These are phyloP conservation scores for Ochropleura leucogaster DNA, from an alignment of 2,888 invertebrate species.

Conservation along the genomic window DNA sequence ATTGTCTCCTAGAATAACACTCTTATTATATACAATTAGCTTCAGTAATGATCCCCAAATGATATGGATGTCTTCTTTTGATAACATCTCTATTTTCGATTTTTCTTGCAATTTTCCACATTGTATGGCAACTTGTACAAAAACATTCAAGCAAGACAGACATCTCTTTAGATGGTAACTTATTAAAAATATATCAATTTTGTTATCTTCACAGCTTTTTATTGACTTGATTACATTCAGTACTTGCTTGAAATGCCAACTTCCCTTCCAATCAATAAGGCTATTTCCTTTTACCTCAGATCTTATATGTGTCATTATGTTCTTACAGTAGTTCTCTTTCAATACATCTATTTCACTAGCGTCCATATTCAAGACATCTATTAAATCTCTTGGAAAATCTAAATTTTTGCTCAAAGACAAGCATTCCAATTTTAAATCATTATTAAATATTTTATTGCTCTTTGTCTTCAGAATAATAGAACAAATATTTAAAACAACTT, in stretches of 20 bases:
- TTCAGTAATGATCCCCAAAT: slow-evolving; percentile 74
- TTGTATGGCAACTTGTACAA: slow-evolving; percentile 72
- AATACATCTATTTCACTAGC: slow-evolving; percentile 77
- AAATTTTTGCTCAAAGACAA: slow-evolving; percentile 75
- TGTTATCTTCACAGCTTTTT: slow-evolving; percentile 73
- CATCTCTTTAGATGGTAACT: slow-evolving; percentile 77
- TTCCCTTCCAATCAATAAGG: slow-evolving; percentile 68
- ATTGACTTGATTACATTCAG: slow-evolving; percentile 73
- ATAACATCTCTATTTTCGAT: slow-evolving; percentile 56
- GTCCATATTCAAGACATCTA: slow-evolving; percentile 76
- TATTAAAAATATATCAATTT: slow-evolving; percentile 75
- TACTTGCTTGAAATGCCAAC: slow-evolving; percentile 78
- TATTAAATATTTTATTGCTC: slow-evolving; percentile 73
- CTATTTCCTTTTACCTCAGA: slow-evolving; percentile 64
- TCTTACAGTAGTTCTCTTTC: slow-evolving; percentile 71
- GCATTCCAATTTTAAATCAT: slow-evolving; percentile 77
- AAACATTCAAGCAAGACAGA: slow-evolving; percentile 73
- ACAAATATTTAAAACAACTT: slow-evolving; percentile 75
- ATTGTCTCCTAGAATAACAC: slow-evolving; percentile 66
- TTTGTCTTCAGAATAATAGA: slow-evolving; percentile 73
- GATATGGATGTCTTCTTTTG: slow-evolving; percentile 59
- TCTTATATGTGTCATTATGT: slow-evolving; percentile 72
- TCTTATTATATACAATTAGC: slow-evolving; percentile 71
- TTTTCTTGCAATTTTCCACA: slow-evolving; percentile 48
- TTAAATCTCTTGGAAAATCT: slow-evolving; percentile 72